phyloP scores from a whole-genome alignment of 35 echinoderm and acorn worm species.

The Anneissia japonica region DNA sequence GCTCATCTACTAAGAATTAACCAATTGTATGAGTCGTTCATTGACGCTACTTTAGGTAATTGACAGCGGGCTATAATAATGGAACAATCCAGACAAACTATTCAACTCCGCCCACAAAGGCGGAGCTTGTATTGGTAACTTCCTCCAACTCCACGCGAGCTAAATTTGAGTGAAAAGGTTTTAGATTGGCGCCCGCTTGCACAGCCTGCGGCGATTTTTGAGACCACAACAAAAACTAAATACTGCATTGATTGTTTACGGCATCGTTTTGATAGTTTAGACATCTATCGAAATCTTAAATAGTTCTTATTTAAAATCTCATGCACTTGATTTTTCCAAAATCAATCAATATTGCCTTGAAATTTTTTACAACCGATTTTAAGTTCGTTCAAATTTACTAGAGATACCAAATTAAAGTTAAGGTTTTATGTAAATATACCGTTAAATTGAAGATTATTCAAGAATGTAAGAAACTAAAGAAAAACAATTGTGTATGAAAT shows the following conservation, averaged over 20 bases:
- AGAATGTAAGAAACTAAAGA: too few species aligned
- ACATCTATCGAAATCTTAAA: background rate
- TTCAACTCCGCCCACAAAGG: background rate
- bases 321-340: background rate
- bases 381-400: too few species aligned
- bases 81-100: background rate
- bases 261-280: background rate
- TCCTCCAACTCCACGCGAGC: background rate
- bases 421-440: too few species aligned
- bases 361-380: too few species aligned
- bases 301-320: background rate
- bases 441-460: too few species aligned
- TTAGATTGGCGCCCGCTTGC: background rate
- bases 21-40: background rate
- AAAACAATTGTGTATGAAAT: too few species aligned
- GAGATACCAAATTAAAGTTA: too few species aligned
- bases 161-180: background rate
- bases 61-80: background rate
- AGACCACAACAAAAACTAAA: background rate
- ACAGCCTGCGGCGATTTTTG: background rate
- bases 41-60: conserved; percentile 1
- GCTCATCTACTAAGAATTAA: background rate
- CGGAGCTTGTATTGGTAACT: background rate
- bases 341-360: too few species aligned
- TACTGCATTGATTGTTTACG: background rate